Evolutionary conservation across 1,140 invertebrate species (phyloP).

Genomic region (Harpegnathos saltator): DNA sequence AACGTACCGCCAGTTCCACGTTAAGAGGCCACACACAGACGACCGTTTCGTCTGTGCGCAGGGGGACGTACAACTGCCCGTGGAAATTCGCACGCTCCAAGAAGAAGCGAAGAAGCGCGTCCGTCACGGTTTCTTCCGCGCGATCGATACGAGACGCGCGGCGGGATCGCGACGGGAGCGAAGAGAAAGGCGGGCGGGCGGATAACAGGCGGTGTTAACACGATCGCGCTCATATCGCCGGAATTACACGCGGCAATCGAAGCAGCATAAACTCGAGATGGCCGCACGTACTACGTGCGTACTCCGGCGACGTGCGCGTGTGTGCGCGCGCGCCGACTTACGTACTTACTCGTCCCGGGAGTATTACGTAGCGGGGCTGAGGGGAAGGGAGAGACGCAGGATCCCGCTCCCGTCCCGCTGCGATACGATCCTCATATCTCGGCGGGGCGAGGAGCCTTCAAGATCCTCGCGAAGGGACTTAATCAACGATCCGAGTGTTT

Average conservation of each 20-base stretch:
- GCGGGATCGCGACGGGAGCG: background rate
- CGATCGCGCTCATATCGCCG: slow-evolving; percentile 72
- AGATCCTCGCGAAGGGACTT: slow-evolving; percentile 79
- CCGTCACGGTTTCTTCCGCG: slow-evolving; percentile 43
- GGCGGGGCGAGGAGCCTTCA: slow-evolving; percentile 57
- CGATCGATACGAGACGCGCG: slow-evolving; percentile 49
- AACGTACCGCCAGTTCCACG: too few relatives aligned
- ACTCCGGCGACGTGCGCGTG: slow-evolving; percentile 30
- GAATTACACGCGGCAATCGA: slow-evolving; percentile 74
- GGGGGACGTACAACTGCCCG: too few relatives aligned
- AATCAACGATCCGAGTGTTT: slow-evolving; percentile 85
- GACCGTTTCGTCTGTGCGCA: too few relatives aligned
- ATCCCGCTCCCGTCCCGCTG: slow-evolving; percentile 65
- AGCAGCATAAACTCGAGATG: slow-evolving; percentile 70
- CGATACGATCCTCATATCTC: slow-evolving; percentile 74
- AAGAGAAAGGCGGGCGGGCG: slow-evolving; percentile 52
- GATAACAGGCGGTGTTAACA: slow-evolving; percentile 66
- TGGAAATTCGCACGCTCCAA: too few relatives aligned
- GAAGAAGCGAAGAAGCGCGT: slow-evolving; percentile 15
- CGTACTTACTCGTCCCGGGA: slow-evolving; percentile 72
- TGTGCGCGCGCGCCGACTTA: slow-evolving; percentile 34
- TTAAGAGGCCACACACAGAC: too few relatives aligned
- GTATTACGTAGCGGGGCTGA: slow-evolving; percentile 79
- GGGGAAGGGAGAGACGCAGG: slow-evolving; percentile 47
- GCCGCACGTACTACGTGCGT: slow-evolving; percentile 65